These are phyloP conservation scores for Xylophagus ater DNA, from an alignment of 2,888 invertebrate species.

Conservation along the genomic window DNA sequence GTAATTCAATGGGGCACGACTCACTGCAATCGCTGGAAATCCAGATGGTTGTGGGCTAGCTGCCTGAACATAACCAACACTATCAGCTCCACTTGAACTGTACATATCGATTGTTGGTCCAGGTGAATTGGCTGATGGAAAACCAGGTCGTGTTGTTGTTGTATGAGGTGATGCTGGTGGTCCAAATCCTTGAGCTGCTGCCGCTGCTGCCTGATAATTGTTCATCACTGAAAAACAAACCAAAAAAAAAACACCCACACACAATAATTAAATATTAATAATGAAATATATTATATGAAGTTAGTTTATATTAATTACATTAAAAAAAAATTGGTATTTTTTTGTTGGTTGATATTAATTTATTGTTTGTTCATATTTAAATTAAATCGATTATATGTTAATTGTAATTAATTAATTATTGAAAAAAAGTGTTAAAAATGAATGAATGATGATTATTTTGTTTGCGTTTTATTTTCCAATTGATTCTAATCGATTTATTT, in stretches of 20 bases:
- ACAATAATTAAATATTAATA: too few relatives aligned
- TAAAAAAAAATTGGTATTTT: neutral
- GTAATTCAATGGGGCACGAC: conserved; percentile 86
- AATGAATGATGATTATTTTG: too few relatives aligned
- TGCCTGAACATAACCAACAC: conserved; percentile 91
- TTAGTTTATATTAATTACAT: neutral
- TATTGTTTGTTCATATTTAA: too few relatives aligned
- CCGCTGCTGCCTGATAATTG: conserved; percentile 80
- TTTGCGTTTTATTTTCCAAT: too few relatives aligned
- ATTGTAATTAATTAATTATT: too few relatives aligned
- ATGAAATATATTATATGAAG: neutral
- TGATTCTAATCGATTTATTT: too few relatives aligned
- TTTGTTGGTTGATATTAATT: too few relatives aligned
- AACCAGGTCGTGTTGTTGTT: conserved; percentile 59
- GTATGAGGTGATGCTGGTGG: conserved; percentile 76
- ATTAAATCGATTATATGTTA: too few relatives aligned
- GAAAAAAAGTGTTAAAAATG: too few relatives aligned
- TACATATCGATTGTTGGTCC: conserved; percentile 88
- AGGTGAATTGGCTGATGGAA: conserved; percentile 87
- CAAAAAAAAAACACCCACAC: conserved; percentile 5
- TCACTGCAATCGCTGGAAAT: conserved; percentile 87
- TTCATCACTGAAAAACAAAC: conserved; percentile 72
- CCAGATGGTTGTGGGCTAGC: conserved; percentile 95
- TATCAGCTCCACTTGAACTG: conserved; percentile 74
- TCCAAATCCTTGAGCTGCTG: conserved; percentile 66